phyloP scores from a whole-genome alignment of 2,888 invertebrate species.

The Rhingia rostrata region DNA sequence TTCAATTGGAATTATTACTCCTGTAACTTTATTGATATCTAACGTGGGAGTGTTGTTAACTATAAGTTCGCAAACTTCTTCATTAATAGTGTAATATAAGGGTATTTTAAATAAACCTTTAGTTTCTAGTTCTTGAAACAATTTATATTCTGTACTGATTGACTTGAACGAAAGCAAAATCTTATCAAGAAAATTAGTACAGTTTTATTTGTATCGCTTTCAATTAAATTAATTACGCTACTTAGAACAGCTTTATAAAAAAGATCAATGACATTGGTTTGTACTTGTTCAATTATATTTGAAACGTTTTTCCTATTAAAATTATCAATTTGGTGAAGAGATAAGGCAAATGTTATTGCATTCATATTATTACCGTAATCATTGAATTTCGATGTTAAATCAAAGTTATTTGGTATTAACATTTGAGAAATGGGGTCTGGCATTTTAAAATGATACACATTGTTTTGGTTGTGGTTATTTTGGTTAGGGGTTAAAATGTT shows the following conservation, averaged over 20 bases:
- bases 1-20: constrained; percentile 60
- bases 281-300: constrained; percentile 18
- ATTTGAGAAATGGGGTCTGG: not conserved
- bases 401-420: not conserved
- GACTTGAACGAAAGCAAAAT: not conserved
- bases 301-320: constrained; percentile 19
- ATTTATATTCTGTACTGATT: constrained; percentile 49
- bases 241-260: not conserved
- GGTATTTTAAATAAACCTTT: constrained; percentile 56
- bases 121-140: constrained; percentile 53
- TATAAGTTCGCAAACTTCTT: constrained; percentile 54
- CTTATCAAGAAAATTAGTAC: constrained; percentile 25
- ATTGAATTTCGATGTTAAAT: not conserved
- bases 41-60: constrained; percentile 48
- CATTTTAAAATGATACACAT: not conserved
- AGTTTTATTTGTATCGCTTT: constrained; percentile 14
- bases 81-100: constrained; percentile 49
- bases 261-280: not conserved
- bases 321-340: constrained; percentile 15
- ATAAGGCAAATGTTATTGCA: not conserved
- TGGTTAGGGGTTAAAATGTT: not conserved
- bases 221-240: constrained; percentile 5
- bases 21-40: constrained; percentile 55
- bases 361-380: not conserved
- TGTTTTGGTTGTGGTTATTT: not conserved